A percentile compares a stretch with the other conserved stretches of the same genome.
These are phyloP conservation scores for Papilio polytes DNA, from an alignment of 1,140 invertebrate species.

Conservation along the genomic window DNA sequence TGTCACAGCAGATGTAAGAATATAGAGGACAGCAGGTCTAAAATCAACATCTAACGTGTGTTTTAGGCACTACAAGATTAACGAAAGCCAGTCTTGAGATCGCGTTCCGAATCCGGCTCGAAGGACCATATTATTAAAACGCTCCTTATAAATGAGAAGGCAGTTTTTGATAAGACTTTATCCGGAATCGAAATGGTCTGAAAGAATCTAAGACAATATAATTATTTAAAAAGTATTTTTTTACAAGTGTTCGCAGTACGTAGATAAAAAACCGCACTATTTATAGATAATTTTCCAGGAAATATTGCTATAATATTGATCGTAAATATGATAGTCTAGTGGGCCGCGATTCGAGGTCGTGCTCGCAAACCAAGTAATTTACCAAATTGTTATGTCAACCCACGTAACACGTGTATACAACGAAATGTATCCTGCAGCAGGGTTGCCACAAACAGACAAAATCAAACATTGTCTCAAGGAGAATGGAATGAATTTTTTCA, in stretches of 20 bases:
- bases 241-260: not conserved
- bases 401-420: constrained; percentile 43
- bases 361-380: constrained; percentile 52
- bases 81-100: not conserved
- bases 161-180: not conserved
- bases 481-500: not conserved
- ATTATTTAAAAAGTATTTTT: not conserved
- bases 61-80: too few species aligned
- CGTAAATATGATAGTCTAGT: constrained; percentile 50
- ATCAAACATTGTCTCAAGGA: not conserved
- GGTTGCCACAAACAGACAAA: not conserved
- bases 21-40: not conserved
- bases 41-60: too few species aligned
- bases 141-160: not conserved
- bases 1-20: not conserved
- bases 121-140: not conserved
- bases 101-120: not conserved
- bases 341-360: constrained; percentile 51
- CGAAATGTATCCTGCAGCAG: constrained; percentile 48
- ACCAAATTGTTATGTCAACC: constrained; percentile 52
- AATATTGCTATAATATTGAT: constrained; percentile 42
- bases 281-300: not conserved
- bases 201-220: not conserved
- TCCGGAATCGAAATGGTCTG: not conserved
- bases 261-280: not conserved